Evolutionary conservation across 1,140 invertebrate genomes (phyloP), one percentile per base, ranked within the genome.

Genomic region (Drosophila repletoides): DNA sequence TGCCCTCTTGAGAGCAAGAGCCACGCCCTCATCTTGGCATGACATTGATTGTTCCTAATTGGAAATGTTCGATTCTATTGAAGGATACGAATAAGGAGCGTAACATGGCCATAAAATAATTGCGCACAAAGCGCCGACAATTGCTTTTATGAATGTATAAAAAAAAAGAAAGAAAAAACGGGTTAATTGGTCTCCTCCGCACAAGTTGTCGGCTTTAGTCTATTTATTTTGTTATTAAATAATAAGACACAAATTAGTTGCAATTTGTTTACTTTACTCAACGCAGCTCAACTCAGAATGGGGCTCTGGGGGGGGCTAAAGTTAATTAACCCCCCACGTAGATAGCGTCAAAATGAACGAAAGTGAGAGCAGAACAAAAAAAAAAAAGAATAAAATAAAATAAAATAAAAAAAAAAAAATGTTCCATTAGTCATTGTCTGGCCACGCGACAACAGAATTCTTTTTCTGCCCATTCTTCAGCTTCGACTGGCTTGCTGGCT

Each of bases 171-270:
- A n/a, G n/a, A n/a, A n/a, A 76, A 65, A 65, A 51, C 53, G 49
- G 59, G 49, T 60, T 68, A 68, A 68, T 68, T 68, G 65, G 31
- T 34, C 36, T 17, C 28, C 36, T n/a, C 15, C n/a, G 31, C 36
- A 28, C 22, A 12, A 63, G n/a, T 34, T 72, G 58, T 49, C 64
- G 72, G 58, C 55, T 53, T 68, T 74, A 60, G 52, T 84, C 65
- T 86, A 86, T 86, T 84, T 86, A 84, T 79, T 83, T 84, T 68
- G 80, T 86, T 84, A 84, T 84, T 84, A 84, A 84, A 86, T 84
- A 84, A 84, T 86, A 84, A 86, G 79, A 79, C 79, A 79, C 79
- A 86, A 84, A 84, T 84, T 84, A 84, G 84, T n/a, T 84, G 65
- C 74, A 84, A 84, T 84, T 84, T 86, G 79, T 79, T 79, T 84